Evolutionary conservation across 1,140 invertebrate genomes (phyloP).

Genomic region (Zeugodacus cucurbitae): DNA sequence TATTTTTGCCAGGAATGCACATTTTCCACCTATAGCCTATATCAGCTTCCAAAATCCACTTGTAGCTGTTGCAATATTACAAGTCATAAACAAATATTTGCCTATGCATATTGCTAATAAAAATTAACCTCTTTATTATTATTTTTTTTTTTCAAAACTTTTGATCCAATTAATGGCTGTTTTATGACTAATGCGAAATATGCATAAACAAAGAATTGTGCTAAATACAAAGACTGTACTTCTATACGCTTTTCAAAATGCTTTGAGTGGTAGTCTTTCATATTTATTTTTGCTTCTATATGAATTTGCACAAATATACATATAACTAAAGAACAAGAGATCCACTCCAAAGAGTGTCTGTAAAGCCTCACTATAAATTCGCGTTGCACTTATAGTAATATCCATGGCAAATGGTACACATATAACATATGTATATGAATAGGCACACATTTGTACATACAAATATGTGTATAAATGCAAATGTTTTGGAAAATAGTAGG

Average conservation of each 20-base stretch:
- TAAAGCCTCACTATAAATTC: background rate
- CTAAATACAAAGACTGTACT: background rate
- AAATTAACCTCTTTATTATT: background rate
- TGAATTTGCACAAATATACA: background rate
- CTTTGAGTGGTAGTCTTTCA: background rate
- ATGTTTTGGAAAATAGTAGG: slow-evolving; percentile 27
- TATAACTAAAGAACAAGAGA: background rate
- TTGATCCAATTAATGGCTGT: too few relatives aligned
- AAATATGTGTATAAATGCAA: slow-evolving; percentile 34
- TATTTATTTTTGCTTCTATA: background rate
- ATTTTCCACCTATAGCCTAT: too few relatives aligned
- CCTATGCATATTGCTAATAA: too few relatives aligned
- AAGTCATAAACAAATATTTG: too few relatives aligned
- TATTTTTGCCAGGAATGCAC: too few relatives aligned
- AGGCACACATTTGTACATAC: background rate
- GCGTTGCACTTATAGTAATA: slow-evolving; percentile 7
- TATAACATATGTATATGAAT: background rate
- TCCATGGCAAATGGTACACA: background rate
- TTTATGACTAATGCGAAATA: background rate
- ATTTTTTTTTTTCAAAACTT: background rate
- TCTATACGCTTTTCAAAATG: too few relatives aligned
- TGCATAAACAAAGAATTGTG: background rate
- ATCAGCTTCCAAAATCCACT: too few relatives aligned
- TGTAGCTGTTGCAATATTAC: too few relatives aligned
- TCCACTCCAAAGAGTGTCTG: background rate